Base-by-base conservation (phyloP, 2,113 vertebrate genomes). In the Acrocephalus kingi region DNA sequence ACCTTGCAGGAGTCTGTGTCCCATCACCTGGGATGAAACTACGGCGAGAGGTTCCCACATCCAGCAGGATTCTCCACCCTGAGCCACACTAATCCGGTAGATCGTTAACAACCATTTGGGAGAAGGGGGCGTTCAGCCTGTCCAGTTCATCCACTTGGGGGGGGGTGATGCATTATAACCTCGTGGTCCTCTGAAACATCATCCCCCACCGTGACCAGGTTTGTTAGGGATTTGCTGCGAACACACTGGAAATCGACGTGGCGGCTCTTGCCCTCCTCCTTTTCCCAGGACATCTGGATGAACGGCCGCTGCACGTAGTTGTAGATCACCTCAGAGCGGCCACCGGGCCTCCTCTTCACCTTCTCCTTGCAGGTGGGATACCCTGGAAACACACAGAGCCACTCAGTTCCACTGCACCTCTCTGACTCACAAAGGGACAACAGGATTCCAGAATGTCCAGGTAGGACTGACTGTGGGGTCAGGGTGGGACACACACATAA, bases 271-370 rank as follows among this genome's bases (percentile, higher is more conserved):
- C 98, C 98, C 79, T 98, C 98, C 41, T 98, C 98, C 96, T 98
- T 98, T 41, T 98, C 98, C 98, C 98, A 98, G 0, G 98, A 98
- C 98, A 98, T 98, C 96, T 98, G 98, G 94, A 98, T 98, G 95
- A 98, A 98, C 0, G 98, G 98, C 6, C 98, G 90, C 75, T 98
- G 98, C 4, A 98, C 98, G 1, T 98, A 98, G 91, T 98, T 98
- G 89, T 98, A 98, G 35, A 98, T 98, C 18, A 98, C 98, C 78
- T 98, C 98, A 0, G 98, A 98, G 21, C 98, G 97, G 5, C 98
- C 98, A 0, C 98, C 98, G 0, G 98, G 98, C 69, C 98, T 95
- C 96, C 98, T 98, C 94, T 98, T 98, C 83, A 98, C 98, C 93
- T 98, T 98, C 96, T 98, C 98, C 78, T 98, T 98, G 75, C 98